phyloP scores from a whole-genome alignment of 1,140 invertebrate genomes.

The Acarapis woodi region DNA sequence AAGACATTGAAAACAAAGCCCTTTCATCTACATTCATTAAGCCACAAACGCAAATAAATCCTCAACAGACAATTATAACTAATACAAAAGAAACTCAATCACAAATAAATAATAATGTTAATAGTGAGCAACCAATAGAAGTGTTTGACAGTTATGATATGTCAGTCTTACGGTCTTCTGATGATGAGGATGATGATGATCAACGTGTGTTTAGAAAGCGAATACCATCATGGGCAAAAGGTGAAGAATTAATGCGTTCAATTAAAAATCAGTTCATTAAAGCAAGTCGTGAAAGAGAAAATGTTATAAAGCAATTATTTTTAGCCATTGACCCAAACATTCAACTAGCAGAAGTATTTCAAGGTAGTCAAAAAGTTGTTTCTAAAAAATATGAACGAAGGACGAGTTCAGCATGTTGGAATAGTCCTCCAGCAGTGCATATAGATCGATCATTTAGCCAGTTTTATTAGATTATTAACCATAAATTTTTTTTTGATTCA shows the following conservation, averaged over 20 bases:
- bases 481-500: too few relatives aligned
- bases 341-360: not conserved
- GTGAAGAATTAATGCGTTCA: not conserved
- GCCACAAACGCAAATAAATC: not conserved
- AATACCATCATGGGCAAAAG: conserved; percentile 3
- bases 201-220: not conserved
- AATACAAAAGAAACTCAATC: not conserved
- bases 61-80: not conserved
- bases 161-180: not conserved
- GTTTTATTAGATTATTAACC: too few relatives aligned
- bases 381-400: not conserved
- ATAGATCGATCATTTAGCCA: too few relatives aligned
- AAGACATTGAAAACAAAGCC: not conserved
- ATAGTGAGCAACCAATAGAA: too few relatives aligned
- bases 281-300: not conserved
- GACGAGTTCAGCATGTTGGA: conserved; percentile 1
- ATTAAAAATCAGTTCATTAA: not conserved
- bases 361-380: not conserved
- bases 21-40: not conserved
- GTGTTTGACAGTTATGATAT: too few relatives aligned
- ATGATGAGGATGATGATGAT: conserved; percentile 3
- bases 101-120: too few relatives aligned
- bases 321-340: not conserved
- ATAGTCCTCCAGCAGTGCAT: not conserved
- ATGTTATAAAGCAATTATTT: not conserved